Base-by-base conservation (phyloP, 1,140 invertebrate genomes). In the Lordiphosa clarofinis region DNA sequence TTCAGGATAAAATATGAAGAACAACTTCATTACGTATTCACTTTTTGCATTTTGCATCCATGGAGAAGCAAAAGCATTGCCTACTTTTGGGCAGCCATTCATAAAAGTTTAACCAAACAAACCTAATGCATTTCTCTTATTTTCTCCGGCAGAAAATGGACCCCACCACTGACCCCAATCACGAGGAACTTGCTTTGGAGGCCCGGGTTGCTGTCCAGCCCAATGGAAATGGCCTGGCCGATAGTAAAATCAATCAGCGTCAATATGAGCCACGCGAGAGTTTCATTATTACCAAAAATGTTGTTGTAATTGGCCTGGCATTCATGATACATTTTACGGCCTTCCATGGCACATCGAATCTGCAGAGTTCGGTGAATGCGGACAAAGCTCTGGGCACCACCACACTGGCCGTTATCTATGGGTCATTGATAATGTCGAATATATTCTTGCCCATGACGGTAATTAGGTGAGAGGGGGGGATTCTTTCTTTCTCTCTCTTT, bases 321-420 rank as follows among this genome's bases (percentile, higher is more conserved):
- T 97, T 98, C 88, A 95, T 97, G 92, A 94, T 97, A 53, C 95
- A 98, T 69, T 98, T 98, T 90, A 97, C 96, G 4, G 96, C 96
- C 36, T 98, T 97, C 82, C 93, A 95, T 70, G 95, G 96, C 38
- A 96, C 96, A 31, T 95, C 96, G 1, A 97, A 97, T 76, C 90
- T 98, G 3, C 97, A 97, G 87, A 95, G 94, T 33, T 96, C 95
- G 33, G 95, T 96, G 72, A 96, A 96, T 88, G 94, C 95, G n/a
- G 92, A 92, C 67, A 94, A 94, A 61, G 95, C 95, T 19, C 90
- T 97, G 9, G 96, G 95, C 35, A 96, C 95, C 0, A 94, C 94
- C 2, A 96, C 95, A 0, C 89, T 97, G 36, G 94, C 95, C 37
- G 94, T 96, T 2, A 94, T 98, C 48, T 99, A 98, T 86, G 96